Base-by-base conservation (phyloP, 2,797 vertebrate species). In the Furcifer pardalis region DNA sequence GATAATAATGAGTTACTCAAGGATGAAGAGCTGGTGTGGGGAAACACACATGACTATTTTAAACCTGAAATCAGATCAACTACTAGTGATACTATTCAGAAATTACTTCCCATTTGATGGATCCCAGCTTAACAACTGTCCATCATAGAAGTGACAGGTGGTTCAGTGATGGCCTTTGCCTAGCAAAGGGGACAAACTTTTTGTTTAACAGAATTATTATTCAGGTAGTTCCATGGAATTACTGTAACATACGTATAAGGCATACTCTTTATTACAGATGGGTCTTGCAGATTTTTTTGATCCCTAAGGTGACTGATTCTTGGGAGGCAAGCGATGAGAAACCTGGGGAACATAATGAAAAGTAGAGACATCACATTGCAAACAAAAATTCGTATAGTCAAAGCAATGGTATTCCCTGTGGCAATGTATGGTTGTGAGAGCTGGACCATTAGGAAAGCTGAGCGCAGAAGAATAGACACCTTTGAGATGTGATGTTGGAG, bases 161-260 rank as follows among this genome's bases (percentile, higher is more conserved):
- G 40, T 32, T 68, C 52, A 65, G 59, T 49, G 13, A n/a, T 23
- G 49, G 27, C 30, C 4, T 13, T 66, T 75, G 46, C 35, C 37
- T 25, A 60, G 27, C 52, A 81, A 83, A 76, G 5, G 62, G 32
- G 56, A 83, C 44, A 73, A 73, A 7, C 42, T 72, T 73, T 81
- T 60, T 62, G n/a, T 72, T 81, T 73, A 81, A 60, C 23, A 56
- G 23, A 72, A 72, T 19, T n/a, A 27, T 82, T 82, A 21, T 21
- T 82, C 40, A 74, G 19, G 21, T 63, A 23, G 42, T 74, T 35
- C 44, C 7, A 35, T 63, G 23, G 21, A 56, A 68, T 27, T 17
- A 42, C n/a, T 25, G 40, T 13, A 79, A 4, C 40, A 79, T 46
- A 79, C 37, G n/a, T n/a, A 40, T 40, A 2, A 13, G 49, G 49